These are phyloP conservation scores for Pteruthius melanotis DNA, from an alignment of 2,113 vertebrate species.

Conservation along the genomic window DNA sequence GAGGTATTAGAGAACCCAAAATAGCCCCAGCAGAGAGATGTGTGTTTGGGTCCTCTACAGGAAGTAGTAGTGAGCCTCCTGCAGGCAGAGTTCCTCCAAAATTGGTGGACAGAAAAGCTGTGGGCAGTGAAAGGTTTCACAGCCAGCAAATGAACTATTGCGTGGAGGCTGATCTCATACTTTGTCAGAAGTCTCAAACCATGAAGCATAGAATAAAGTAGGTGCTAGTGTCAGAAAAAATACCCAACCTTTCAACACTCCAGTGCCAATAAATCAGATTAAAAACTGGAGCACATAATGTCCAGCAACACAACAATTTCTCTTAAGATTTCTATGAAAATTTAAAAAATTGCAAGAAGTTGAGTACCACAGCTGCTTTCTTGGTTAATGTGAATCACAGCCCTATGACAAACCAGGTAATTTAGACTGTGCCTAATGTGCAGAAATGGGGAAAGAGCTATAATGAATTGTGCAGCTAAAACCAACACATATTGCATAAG, in stretches of 20 bases:
- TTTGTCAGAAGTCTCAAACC: not conserved
- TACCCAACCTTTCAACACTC: accelerated
- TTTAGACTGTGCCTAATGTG: not conserved
- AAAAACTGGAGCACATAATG: not conserved
- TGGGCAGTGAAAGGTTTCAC: not conserved
- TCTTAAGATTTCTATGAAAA: not conserved
- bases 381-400: not conserved
- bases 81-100: not conserved
- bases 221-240: not conserved
- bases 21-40: not conserved
- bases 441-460: not conserved
- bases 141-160: accelerated
- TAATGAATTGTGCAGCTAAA: not conserved
- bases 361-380: not conserved
- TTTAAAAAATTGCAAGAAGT: not conserved
- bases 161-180: not conserved
- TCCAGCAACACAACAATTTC: not conserved
- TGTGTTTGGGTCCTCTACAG: not conserved
- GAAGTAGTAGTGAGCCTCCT: not conserved
- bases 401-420: not conserved
- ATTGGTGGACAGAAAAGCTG: accelerated
- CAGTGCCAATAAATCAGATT: not conserved
- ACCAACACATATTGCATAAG: not conserved
- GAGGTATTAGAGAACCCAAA: not conserved
- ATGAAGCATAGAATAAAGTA: not conserved